Evolutionary conservation across 1,140 invertebrate genomes (phyloP).

Genomic region (Cyclina sinensis): DNA sequence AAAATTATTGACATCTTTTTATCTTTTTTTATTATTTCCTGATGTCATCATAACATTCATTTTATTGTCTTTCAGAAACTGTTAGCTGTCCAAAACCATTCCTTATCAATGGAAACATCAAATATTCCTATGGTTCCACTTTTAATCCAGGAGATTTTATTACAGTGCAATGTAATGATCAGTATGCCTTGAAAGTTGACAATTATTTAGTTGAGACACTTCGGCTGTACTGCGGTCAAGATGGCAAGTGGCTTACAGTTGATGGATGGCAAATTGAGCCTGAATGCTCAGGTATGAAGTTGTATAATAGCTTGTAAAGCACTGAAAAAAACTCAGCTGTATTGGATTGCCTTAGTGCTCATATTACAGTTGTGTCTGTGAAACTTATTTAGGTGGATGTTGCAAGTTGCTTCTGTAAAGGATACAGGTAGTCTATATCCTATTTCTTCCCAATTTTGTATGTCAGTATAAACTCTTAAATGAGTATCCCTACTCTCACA

Average conservation of each 20-base stretch:
- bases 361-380: too few relatives aligned
- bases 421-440: too few relatives aligned
- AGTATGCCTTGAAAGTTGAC: constrained; percentile 25
- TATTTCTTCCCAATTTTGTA: too few relatives aligned
- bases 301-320: too few relatives aligned
- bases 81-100: constrained; percentile 31
- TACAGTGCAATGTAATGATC: constrained; percentile 25
- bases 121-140: neutral
- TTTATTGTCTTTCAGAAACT: neutral
- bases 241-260: constrained; percentile 28
- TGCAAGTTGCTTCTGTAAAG: too few relatives aligned
- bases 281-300: constrained; percentile 26
- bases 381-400: too few relatives aligned
- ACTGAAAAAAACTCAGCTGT: too few relatives aligned
- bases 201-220: neutral
- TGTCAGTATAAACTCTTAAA: too few relatives aligned
- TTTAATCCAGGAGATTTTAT: constrained; percentile 28
- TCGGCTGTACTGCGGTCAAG: constrained; percentile 46
- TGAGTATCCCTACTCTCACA: too few relatives aligned
- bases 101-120: constrained; percentile 18
- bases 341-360: too few relatives aligned
- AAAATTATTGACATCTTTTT: neutral
- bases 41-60: neutral
- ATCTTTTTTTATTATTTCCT: neutral
- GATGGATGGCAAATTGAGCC: constrained; percentile 36